Percentiles rank a stretch among this genome's conserved stretches.
These are phyloP conservation scores for Pachymerium ferrugineum DNA, from an alignment of 2,888 invertebrate species.

Conservation along the genomic window DNA sequence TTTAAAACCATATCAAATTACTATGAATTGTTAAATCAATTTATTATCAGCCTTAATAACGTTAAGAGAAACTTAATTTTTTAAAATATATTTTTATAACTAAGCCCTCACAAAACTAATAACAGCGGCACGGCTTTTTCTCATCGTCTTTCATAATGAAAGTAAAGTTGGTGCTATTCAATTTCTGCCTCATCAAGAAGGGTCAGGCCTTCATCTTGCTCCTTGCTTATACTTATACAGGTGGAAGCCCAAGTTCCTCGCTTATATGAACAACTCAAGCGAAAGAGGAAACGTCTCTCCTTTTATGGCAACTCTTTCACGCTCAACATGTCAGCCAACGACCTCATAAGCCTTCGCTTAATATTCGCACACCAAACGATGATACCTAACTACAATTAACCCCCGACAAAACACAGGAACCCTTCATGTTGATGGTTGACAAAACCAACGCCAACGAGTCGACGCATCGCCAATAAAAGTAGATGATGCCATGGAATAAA, in stretches of 20 bases:
- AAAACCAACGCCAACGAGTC: background rate
- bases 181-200: slow-evolving; percentile 23
- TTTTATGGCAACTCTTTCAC: slow-evolving; percentile 13
- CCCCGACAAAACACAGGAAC: slow-evolving; percentile 12
- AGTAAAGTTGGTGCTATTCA: slow-evolving; percentile 18
- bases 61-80: no score
- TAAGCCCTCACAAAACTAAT: no score
- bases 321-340: slow-evolving; percentile 25
- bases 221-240: background rate
- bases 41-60: no score
- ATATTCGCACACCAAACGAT: slow-evolving; percentile 7
- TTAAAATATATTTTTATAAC: no score
- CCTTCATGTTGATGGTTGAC: background rate
- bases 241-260: background rate
- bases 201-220: background rate
- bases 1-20: background rate
- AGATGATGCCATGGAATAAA: no score
- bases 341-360: slow-evolving; percentile 23
- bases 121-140: no score
- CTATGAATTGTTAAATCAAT: no score
- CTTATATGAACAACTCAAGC: slow-evolving; percentile 24
- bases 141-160: background rate
- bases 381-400: slow-evolving; percentile 17
- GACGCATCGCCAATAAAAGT: no score
- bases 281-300: background rate